These are phyloP conservation scores for Exephanes ischioxanthus DNA, from an alignment of 2,888 invertebrate genomes.

Conservation along the genomic window DNA sequence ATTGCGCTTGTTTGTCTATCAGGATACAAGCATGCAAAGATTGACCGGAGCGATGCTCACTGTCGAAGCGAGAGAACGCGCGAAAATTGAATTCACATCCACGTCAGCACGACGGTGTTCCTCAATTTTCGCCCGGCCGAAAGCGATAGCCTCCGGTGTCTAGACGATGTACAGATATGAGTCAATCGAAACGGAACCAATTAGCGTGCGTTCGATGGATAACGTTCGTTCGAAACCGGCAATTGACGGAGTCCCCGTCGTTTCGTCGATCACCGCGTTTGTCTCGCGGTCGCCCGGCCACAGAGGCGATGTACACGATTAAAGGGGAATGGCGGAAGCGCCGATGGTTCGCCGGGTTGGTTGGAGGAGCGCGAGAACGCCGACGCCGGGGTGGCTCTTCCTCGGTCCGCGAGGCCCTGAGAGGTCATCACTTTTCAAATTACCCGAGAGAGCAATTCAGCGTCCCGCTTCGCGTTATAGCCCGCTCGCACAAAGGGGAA, in stretches of 20 bases:
- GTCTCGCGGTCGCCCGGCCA: not conserved
- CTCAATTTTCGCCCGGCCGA: no score
- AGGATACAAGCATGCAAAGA: no score
- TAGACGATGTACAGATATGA: constrained; percentile 59
- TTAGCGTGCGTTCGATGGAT: constrained; percentile 62
- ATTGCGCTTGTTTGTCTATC: no score
- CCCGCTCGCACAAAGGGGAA: constrained; percentile 68
- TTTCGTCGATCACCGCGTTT: constrained; percentile 22
- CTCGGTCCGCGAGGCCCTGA: constrained; percentile 45
- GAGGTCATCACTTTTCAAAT: constrained; percentile 71
- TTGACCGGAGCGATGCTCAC: no score
- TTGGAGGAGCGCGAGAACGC: not conserved
- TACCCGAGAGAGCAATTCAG: constrained; percentile 67
- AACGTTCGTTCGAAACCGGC: constrained; percentile 64
- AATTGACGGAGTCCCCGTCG: constrained; percentile 57
- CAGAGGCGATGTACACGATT: constrained; percentile 56
- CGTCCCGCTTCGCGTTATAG: constrained; percentile 9
- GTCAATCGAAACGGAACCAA: constrained; percentile 64
- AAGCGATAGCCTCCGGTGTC: constrained; percentile 20
- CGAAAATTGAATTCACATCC: not conserved
- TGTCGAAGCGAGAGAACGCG: not conserved
- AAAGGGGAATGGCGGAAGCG: constrained; percentile 49
- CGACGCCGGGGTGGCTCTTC: not conserved
- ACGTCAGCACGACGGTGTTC: no score
- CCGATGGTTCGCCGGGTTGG: not conserved